Evolutionary conservation across 2,888 invertebrate species (phyloP).

Genomic region (Epirrhoe alternata): DNA sequence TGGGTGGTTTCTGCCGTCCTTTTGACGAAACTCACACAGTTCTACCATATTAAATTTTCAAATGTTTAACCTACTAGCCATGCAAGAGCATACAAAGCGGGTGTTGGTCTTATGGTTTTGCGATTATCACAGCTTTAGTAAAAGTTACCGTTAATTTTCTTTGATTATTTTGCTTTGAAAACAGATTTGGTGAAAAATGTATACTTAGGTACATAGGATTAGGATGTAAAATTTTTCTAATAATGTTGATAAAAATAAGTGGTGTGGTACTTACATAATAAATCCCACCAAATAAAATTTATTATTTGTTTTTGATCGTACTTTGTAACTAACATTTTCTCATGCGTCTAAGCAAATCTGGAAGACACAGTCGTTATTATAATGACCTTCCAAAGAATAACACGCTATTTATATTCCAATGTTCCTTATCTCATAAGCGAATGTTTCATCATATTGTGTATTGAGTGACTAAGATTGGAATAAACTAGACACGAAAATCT

Average conservation of each 20-base stretch:
- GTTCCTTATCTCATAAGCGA: constrained; percentile 12
- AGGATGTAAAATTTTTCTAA: no score
- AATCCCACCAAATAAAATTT: not conserved
- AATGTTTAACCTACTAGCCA: no score
- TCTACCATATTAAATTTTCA: not conserved
- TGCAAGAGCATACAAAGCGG: no score
- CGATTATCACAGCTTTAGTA: no score
- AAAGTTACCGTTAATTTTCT: no score
- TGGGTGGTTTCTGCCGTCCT: not conserved
- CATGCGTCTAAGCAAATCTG: not conserved
- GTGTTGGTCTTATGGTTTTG: no score
- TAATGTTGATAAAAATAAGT: no score
- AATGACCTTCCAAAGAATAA: constrained; percentile 1
- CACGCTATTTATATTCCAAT: constrained; percentile 13
- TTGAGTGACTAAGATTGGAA: constrained; percentile 8
- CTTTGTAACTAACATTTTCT: constrained; percentile 1
- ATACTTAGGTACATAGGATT: no score
- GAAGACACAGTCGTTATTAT: not conserved
- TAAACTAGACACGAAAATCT: constrained; percentile 4
- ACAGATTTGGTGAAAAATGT: no score
- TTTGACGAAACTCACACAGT: not conserved
- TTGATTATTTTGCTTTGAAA: no score
- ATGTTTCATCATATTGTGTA: constrained; percentile 14
- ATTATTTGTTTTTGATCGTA: not conserved
- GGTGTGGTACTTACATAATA: not conserved